Percentiles rank a stretch among this genome's conserved stretches.
phyloP scores from a whole-genome alignment of 2,113 vertebrate genomes.

The Actenoides hombroni region DNA sequence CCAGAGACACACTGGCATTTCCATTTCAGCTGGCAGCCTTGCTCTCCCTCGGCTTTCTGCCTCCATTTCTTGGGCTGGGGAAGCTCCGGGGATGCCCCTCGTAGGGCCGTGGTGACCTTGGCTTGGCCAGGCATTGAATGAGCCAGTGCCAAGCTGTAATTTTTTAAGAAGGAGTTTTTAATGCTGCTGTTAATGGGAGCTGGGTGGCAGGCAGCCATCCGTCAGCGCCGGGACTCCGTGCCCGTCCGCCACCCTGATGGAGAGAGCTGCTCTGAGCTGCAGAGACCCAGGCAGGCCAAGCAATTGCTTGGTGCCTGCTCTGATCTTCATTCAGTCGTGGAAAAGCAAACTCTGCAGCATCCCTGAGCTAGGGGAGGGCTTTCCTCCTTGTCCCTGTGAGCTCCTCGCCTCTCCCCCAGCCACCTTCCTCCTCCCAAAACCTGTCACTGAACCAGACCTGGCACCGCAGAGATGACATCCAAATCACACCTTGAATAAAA shows the following conservation, averaged over 20 bases:
- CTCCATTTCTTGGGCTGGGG: not conserved
- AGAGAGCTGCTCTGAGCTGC: not conserved
- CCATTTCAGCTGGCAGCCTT: not conserved
- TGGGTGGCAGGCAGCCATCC: not conserved
- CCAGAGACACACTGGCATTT: not conserved
- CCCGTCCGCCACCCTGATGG: not conserved
- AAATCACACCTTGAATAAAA: not conserved
- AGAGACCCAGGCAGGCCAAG: not conserved
- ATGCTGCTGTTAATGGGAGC: not conserved
- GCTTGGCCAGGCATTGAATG: not conserved
- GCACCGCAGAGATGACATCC: not conserved
- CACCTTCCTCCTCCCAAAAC: not conserved
- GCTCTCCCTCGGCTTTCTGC: not conserved
- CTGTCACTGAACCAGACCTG: not conserved
- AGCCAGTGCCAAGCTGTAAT: not conserved
- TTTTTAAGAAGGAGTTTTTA: not conserved
- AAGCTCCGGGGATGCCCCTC: not conserved
- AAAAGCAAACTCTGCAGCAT: not conserved
- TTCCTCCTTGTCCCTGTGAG: not conserved
- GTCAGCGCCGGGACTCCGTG: fast-evolving
- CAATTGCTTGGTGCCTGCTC: not conserved
- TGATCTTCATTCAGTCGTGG: not conserved
- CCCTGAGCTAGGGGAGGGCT: not conserved
- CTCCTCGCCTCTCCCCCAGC: not conserved
- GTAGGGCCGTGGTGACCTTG: not conserved